Conservation (phyloP, 23 tunicate genomes). For the Clavelina lepadiformis region DNA sequence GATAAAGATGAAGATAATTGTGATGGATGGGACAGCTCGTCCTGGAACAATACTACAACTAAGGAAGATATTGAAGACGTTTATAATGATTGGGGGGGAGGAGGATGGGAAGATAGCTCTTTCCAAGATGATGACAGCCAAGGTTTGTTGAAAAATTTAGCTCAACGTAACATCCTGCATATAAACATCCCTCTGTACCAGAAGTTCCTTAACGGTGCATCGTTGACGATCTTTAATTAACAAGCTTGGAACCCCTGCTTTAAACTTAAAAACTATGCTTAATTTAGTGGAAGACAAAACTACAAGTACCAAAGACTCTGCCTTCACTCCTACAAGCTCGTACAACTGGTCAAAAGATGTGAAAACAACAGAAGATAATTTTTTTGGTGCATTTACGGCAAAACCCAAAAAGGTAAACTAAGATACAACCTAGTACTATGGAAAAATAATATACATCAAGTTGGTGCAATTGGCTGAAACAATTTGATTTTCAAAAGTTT, state of each 20-base stretch:
- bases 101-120: conserved; percentile 48
- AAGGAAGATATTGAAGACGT: not conserved
- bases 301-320: conserved; percentile 2
- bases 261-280: not conserved
- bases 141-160: not conserved
- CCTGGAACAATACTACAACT: conserved; percentile 4
- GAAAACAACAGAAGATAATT: conserved; percentile 40
- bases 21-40: conserved; percentile 26
- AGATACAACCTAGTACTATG: too few species aligned
- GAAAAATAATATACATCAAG: too few species aligned
- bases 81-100: conserved; percentile 13
- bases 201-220: not conserved
- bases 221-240: not conserved
- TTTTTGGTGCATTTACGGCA: conserved; percentile 43
- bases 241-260: not conserved
- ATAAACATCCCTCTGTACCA: too few species aligned
- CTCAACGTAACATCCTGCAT: not conserved
- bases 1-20: conserved; percentile 15
- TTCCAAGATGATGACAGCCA: not conserved
- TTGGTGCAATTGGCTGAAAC: too few species aligned
- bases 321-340: conserved; percentile 43
- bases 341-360: conserved; percentile 60
- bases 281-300: not conserved
- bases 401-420: conserved; percentile 61
- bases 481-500: too few species aligned